Base-by-base conservation (phyloP, 2,888 invertebrate species). In the Sarcophaga caerulescens region DNA sequence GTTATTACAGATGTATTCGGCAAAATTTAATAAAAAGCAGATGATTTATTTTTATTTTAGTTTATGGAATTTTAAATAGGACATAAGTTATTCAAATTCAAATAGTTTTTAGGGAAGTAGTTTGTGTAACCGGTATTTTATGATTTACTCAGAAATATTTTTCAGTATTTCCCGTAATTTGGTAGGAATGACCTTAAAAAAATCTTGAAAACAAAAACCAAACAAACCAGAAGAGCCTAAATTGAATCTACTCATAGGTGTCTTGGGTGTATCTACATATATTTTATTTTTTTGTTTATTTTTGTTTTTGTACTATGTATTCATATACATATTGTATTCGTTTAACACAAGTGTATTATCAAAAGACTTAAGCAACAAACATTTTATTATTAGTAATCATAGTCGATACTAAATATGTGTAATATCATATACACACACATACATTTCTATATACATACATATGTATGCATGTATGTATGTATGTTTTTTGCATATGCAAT, bases 281-380 rank as follows among this genome's bases (percentile, higher is more conserved):
- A 10, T 76, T 77, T 45, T 8, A 35, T 35, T 6, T 35, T 10
- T 35, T 10, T 10, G 1, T 23, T 21, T 4, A 4, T 70, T 71
- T 17, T 47, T 25, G 12, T n/a, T 71, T 59, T 59, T 14, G 35
- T 35, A 35, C 35, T 35, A 35, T 8, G 35, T 35, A 35, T 35
- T 35, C 35, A 35, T 35, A 35, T 10, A 35, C 10, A 35, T 35
- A 35, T 35, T 35, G 35, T 35, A 35, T 35, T 35, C 35, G 35
- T 35, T 35, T 35, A 35, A 35, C 47, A 66, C 21, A 65, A n/a
- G n/a, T 79, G 57, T 65, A 59, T 44, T 65, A 60, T 65, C 44
- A 69, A 78, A 65, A 69, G 68, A 81, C 44, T 63, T 35, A 75
- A 69, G 69, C 69, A 81, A 73, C 75, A 81, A 81, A 75, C 75